Base-by-base conservation (phyloP, 2,888 invertebrate genomes). In the Hanleya hanleyi region DNA sequence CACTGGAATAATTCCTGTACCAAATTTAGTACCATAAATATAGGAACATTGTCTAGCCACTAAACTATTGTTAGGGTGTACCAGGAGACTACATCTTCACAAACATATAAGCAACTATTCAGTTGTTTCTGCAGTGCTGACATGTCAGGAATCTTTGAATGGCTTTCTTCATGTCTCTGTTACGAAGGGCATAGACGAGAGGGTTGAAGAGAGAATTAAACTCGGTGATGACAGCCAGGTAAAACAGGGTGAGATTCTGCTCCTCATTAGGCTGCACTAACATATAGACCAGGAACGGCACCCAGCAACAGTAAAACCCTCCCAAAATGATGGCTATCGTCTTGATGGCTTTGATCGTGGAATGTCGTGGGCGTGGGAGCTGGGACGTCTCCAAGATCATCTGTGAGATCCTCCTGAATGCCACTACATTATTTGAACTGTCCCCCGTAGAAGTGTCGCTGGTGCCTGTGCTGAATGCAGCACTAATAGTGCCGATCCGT, bases 141-240 rank as follows among this genome's bases (percentile, higher is more conserved):
- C 47, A 70, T 29, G 61, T 36, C 12, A 61, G 35, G 36, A 78
- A 37, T 64, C 51, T 70, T 2, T 36, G 37, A 12, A 77, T 65
- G 2, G 75, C 72, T 33, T 57, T 57, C 62, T 72, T 75, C 22
- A 79, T 74, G 37, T 75, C 77, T 5, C 29, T 69, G 35, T 79
- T 73, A 36, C 79, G 41, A 51, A 74, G 68, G 9, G 77, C 76
- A 41, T 79, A 79, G 18, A 79, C 47, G 5, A 79, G 29, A n/a
- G 79, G 79, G 36, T 79, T 79, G 29, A 77, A 69, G 4, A 77
- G 37, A 0, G 78, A 78, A 36, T 78, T 78, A 1, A 78, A 50
- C 47, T 78, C 74, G 22, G 78, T 78, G 15, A 74, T 67, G 15
- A 76, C 70, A 29, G 76, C 76, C 7, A 78, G 41, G 32, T 71